Base-by-base conservation (phyloP, 2,888 invertebrate genomes). In the Eucriotettix oculatus region DNA sequence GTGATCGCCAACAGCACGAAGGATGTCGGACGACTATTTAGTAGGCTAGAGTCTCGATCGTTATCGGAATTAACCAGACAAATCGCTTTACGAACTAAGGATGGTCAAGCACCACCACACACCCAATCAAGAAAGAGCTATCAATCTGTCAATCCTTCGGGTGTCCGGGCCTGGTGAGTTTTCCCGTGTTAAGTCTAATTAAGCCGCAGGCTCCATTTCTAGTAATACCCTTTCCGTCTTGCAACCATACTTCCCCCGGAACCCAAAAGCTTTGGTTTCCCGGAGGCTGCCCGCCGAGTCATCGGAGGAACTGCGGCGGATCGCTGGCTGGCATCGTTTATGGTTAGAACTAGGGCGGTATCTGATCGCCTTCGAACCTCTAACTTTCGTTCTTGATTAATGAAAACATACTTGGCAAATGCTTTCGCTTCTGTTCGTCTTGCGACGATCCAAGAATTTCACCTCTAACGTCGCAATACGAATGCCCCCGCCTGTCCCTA, bases 51-150 rank as follows among this genome's bases (percentile, higher is more conserved):
- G n/a, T n/a, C n/a, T n/a, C n/a, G n/a, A n/a, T 82, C 81, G 81
- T 83, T 84, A 83, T 79, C 81, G 81, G 79, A 84, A 83, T 84
- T 78, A 83, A 83, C 80, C 83, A 81, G 81, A 83, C 81, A 82
- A 80, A 81, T 82, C 80, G 74, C 78, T 81, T 80, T 80, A 82
- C 81, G 78, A 81, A 81, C 81, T 82, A 81, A 81, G 79, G 82
- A 81, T 80, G 80, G 80, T 80, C 81, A 82, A 82, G 81, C 80
- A 81, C 80, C 81, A 82, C 80, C 80, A 82, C 75, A 79, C 79
- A 81, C 76, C 75, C 79, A 79, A 44, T 44, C 44, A 12, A 44
- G 10, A n/a, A n/a, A n/a, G n/a, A n/a, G n/a, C n/a, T n/a, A n/a
- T n/a, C n/a, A n/a, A n/a, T n/a, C n/a, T n/a, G 80, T 81, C 80